phyloP scores from a whole-genome alignment of 2,113 vertebrate species.

The Nothobranchius kuhntae region DNA sequence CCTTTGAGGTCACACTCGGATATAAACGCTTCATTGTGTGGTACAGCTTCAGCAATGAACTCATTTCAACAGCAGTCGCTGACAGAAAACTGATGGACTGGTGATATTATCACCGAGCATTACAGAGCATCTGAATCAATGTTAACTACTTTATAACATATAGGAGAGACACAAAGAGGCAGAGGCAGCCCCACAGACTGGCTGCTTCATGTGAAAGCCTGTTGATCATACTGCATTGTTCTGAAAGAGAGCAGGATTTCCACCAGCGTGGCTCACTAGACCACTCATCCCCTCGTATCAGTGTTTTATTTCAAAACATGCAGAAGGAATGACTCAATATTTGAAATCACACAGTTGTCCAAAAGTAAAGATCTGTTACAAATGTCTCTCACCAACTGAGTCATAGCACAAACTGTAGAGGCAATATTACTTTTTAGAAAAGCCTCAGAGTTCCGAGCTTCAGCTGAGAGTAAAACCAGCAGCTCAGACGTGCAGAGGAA shows the following conservation, averaged over 20 bases:
- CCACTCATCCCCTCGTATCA: not conserved
- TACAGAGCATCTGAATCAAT: constrained; percentile 37
- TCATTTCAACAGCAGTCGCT: not conserved
- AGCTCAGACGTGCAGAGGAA: not conserved
- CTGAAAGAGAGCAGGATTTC: constrained; percentile 32
- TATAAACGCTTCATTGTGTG: not conserved
- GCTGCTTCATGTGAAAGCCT: constrained; percentile 21
- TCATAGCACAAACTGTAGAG: constrained; percentile 13
- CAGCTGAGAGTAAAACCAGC: constrained; percentile 20
- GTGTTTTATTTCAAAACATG: not conserved
- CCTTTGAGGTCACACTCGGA: constrained; percentile 2
- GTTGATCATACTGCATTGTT: constrained; percentile 12
- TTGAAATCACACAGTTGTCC: constrained; percentile 32
- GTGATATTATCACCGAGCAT: constrained; percentile 11
- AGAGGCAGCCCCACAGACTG: constrained; percentile 21
- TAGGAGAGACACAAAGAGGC: constrained; percentile 20
- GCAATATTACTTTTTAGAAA: constrained; percentile 1
- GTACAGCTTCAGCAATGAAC: not conserved
- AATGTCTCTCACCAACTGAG: constrained; percentile 9
- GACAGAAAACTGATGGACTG: constrained; percentile 16
- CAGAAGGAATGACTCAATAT: constrained; percentile 39
- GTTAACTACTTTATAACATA: constrained; percentile 16
- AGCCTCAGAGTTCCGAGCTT: constrained; percentile 2
- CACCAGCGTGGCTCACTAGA: constrained; percentile 17
- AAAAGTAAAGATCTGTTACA: constrained; percentile 18